Conservation (phyloP, 2,888 invertebrate genomes). For the Lasioglossum morio region DNA sequence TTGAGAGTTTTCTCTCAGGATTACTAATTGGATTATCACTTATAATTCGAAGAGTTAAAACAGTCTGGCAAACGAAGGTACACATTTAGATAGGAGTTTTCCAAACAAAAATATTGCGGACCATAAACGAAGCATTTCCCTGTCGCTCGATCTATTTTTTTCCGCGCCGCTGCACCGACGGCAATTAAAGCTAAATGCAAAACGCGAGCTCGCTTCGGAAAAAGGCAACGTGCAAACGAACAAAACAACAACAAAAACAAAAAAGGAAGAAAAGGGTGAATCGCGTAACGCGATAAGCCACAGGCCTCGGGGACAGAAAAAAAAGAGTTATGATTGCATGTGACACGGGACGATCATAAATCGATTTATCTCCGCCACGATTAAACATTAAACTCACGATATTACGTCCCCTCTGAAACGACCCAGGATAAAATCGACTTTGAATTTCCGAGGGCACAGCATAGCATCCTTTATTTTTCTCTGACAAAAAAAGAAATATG, state of each 20-base stretch:
- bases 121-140: neutral
- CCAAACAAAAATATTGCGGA: neutral
- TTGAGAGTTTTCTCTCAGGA: neutral
- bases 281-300: constrained; percentile 23
- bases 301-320: neutral
- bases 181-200: constrained; percentile 28
- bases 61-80: neutral
- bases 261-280: neutral
- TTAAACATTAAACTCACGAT: constrained; percentile 25
- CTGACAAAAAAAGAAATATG: neutral
- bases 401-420: neutral
- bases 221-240: neutral
- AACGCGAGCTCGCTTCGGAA: neutral
- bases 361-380: constrained; percentile 38
- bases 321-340: constrained; percentile 34
- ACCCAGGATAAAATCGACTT: constrained; percentile 21
- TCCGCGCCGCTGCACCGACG: neutral
- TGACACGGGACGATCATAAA: constrained; percentile 41
- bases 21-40: neutral
- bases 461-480: neutral
- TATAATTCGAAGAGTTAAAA: neutral
- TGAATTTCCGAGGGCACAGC: neutral
- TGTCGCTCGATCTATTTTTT: constrained; percentile 12
- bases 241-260: neutral
- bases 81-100: neutral